Evolutionary conservation across 2,888 invertebrate genomes (phyloP), one percentile per base, ranked within the genome.

Genomic region (Drosophila peninsularis): DNA sequence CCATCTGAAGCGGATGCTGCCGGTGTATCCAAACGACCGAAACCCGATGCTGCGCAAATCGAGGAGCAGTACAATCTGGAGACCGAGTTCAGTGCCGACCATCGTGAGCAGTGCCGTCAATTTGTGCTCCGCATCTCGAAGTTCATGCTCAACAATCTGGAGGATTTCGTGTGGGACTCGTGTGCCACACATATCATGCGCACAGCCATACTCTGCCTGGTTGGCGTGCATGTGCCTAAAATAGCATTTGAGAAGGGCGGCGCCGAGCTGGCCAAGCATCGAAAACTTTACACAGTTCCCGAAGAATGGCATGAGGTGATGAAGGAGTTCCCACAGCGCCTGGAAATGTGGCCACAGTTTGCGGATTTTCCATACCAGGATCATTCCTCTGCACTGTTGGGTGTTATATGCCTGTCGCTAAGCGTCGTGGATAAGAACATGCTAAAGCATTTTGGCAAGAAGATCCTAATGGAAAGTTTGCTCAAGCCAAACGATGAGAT

Each of bases 91-190:
- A 87, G 90, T 2, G 82, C 92, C 6, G 92, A 93, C 3, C 95
- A 95, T 69, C 89, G 93, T n/a, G 85, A 93, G 36, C 93, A 92
- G 47, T 96, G 95, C 77, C 93, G 94, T 3, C 93, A 94, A 13
- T 96, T 96, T 90, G 94, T 96, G 1, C 72, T 95, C 14, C 96
- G 96, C 91, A 93, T 96, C 5, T 94, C 95, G 66, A 96, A 95
- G 92, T 97, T 96, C 91, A 93, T 95, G 24, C 91, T 97, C 0
- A 97, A 97, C 91, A 97, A 97, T 93, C 93, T 97, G 64, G 97
- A 97, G 90, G 97, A 97, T 88, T 97, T 96, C 85, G 94, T 96
- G 0, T 95, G 95, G 94, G 96, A 97, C 89, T 93, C 93, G 0
- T 96, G 96, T 75, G 96, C 96, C 0, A 97, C 95, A 92, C 96